Percentiles rank a stretch among this genome's conserved stretches.
These are phyloP conservation scores for Drosophila sp. DNA, from an alignment of 1,140 invertebrate genomes.

Conservation along the genomic window DNA sequence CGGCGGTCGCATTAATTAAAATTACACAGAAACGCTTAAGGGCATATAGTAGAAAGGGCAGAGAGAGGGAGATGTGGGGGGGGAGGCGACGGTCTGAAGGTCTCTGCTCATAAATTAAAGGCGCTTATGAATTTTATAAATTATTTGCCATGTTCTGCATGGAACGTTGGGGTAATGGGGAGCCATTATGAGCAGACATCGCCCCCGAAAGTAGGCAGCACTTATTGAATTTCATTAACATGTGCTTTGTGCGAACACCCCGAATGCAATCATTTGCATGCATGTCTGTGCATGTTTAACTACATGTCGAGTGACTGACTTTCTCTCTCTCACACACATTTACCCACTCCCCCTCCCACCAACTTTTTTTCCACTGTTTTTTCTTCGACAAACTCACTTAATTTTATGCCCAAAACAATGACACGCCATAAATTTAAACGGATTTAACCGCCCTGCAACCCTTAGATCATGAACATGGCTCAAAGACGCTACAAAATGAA, in stretches of 20 bases:
- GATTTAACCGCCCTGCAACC: slow-evolving; percentile 69
- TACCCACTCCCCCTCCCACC: not conserved
- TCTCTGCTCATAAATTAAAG: slow-evolving; percentile 72
- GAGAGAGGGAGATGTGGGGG: not conserved
- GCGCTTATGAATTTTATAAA: slow-evolving; percentile 80
- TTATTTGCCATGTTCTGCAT: slow-evolving; percentile 64
- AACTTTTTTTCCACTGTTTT: not conserved
- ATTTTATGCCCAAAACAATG: slow-evolving; percentile 80
- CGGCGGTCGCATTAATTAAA: slow-evolving; percentile 76
- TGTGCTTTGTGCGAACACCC: slow-evolving; percentile 27
- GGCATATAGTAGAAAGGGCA: slow-evolving; percentile 9
- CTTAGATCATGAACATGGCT: slow-evolving; percentile 9
- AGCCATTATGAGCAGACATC: slow-evolving; percentile 48
- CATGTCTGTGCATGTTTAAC: slow-evolving; percentile 75
- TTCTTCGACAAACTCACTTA: slow-evolving; percentile 66
- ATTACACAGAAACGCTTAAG: slow-evolving; percentile 63
- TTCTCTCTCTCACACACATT: not conserved
- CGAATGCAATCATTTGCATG: slow-evolving; percentile 72
- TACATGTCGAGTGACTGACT: slow-evolving; percentile 45
- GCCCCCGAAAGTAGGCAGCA: slow-evolving; percentile 49
- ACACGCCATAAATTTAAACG: slow-evolving; percentile 81
- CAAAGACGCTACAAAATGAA: not conserved
- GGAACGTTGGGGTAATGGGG: not conserved
- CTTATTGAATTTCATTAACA: slow-evolving; percentile 74
- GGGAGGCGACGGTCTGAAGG: not conserved